Evolutionary conservation across 2,888 invertebrate species (phyloP).

Genomic region (Halocaridina rubra): DNA sequence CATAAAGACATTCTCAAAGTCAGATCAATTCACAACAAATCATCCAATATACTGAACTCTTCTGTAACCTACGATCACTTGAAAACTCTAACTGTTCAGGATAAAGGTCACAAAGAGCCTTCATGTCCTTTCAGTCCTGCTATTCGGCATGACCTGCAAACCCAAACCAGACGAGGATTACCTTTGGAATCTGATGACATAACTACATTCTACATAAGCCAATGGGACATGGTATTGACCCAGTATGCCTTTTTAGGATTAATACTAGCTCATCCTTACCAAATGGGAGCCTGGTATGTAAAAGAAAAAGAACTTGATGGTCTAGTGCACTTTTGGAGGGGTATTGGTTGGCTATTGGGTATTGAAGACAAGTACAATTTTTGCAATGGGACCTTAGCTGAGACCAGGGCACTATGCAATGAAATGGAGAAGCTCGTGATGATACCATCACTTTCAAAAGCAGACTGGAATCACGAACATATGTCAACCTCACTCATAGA

Average conservation of each 20-base stretch:
- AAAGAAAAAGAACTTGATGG: slow-evolving; percentile 78
- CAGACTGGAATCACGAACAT: slow-evolving; percentile 24
- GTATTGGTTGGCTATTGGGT: slow-evolving; percentile 84
- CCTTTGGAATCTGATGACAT: background rate
- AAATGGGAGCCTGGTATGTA: slow-evolving; percentile 76
- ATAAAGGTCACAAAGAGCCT: slow-evolving; percentile 2
- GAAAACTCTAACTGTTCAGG: background rate
- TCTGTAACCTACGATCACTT: background rate
- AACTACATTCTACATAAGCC: slow-evolving; percentile 67
- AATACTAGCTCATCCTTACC: slow-evolving; percentile 71
- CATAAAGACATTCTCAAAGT: slow-evolving; percentile 70
- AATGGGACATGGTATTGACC: slow-evolving; percentile 72
- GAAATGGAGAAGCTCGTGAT: slow-evolving; percentile 44
- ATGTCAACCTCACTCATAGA: slow-evolving; percentile 37
- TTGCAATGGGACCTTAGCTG: slow-evolving; percentile 68
- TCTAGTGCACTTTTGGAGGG: slow-evolving; percentile 86
- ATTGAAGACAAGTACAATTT: slow-evolving; percentile 80
- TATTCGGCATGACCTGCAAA: background rate
- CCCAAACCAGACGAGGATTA: background rate
- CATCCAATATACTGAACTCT: slow-evolving; percentile 40
- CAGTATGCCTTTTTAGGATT: slow-evolving; percentile 72
- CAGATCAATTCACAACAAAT: slow-evolving; percentile 69
- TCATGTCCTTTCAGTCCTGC: background rate
- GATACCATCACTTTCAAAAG: background rate
- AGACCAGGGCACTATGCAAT: slow-evolving; percentile 57